Conservation (phyloP, 2,888 invertebrate genomes). For the Platycheirus rosarum region DNA sequence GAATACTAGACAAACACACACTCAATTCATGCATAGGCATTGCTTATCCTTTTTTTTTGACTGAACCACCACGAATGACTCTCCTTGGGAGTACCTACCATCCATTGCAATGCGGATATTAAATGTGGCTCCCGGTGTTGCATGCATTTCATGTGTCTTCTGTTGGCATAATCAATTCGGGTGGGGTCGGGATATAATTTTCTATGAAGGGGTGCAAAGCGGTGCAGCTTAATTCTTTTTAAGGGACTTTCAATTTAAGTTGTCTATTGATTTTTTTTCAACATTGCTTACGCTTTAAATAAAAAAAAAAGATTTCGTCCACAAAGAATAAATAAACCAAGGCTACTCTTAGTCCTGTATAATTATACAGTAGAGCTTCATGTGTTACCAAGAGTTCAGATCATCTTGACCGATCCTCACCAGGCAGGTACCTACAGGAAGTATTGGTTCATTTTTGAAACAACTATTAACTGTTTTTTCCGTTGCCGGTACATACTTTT, state of each 20-base stretch:
- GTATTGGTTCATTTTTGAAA: too few relatives aligned
- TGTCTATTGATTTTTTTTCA: neutral
- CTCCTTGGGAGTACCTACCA: conserved; percentile 4
- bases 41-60: conserved; percentile 39
- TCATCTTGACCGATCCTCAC: too few relatives aligned
- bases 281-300: too few relatives aligned
- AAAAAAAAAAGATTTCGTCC: too few relatives aligned
- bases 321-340: too few relatives aligned
- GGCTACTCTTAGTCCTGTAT: too few relatives aligned
- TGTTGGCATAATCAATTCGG: conserved; percentile 56
- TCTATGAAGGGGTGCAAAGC: conserved; percentile 47
- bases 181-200: conserved; percentile 65
- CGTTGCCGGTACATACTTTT: too few relatives aligned
- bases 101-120: conserved; percentile 53
- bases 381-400: too few relatives aligned
- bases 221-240: conserved; percentile 7
- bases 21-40: conserved; percentile 44
- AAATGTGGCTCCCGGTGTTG: conserved; percentile 55
- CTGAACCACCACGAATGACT: conserved; percentile 23
- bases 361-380: too few relatives aligned
- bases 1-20: conserved; percentile 6
- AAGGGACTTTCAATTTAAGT: neutral
- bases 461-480: too few relatives aligned
- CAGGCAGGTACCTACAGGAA: too few relatives aligned
- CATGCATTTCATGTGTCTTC: conserved; percentile 32